These are phyloP conservation scores for Psittacula cyanocephala DNA, from an alignment of 2,113 vertebrate genomes.

Conservation along the genomic window DNA sequence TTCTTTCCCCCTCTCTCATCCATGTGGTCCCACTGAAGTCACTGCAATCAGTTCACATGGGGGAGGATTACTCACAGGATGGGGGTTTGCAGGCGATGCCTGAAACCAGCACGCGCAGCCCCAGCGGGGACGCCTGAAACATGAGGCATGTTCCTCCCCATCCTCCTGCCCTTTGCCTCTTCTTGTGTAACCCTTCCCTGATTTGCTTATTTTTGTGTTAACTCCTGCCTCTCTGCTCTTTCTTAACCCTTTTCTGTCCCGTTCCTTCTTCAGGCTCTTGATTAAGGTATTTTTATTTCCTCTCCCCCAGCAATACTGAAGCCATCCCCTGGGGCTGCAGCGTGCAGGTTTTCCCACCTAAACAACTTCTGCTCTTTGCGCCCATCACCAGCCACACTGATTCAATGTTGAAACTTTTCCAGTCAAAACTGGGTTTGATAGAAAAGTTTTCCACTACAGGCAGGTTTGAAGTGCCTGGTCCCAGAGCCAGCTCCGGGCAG, in stretches of 20 bases:
- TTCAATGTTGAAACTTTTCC: background rate
- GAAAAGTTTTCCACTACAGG: background rate
- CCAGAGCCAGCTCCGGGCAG: background rate
- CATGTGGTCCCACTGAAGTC: background rate
- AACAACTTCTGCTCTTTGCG: rapidly evolving
- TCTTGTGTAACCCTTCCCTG: slow-evolving; percentile 26
- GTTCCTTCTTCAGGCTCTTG: background rate
- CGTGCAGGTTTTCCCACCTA: background rate
- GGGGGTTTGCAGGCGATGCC: background rate
- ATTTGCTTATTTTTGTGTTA: background rate
- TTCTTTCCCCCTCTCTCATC: background rate
- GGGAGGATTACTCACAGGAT: slow-evolving; percentile 17
- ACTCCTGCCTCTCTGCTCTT: background rate
- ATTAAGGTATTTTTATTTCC: background rate
- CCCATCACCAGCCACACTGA: background rate
- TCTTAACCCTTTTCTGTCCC: background rate
- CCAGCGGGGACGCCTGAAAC: background rate
- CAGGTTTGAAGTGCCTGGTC: background rate
- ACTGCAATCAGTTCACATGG: background rate
- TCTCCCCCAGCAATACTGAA: background rate
- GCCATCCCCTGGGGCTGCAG: background rate
- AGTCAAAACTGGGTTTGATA: background rate
- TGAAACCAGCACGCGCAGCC: background rate
- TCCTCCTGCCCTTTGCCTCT: slow-evolving; percentile 47
- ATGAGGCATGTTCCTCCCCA: background rate